phyloP scores from a whole-genome alignment of 1,140 invertebrate genomes.

The Matsumurasca onukii region DNA sequence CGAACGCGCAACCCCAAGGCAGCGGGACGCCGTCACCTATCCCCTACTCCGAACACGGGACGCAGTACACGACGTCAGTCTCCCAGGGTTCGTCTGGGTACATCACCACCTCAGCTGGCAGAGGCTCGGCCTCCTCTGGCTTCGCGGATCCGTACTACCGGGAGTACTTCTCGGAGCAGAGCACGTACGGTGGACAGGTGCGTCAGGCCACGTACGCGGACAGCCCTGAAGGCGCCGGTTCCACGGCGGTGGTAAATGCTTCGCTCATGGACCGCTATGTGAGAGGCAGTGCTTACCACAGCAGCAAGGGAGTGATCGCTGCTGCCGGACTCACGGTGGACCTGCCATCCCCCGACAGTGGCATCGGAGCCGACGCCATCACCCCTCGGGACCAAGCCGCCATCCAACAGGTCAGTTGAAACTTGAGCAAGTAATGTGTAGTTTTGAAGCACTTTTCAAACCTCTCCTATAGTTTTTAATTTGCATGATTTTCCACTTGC shows the following conservation, averaged over 20 bases:
- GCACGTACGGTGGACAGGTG: constrained; percentile 56
- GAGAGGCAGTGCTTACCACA: constrained; percentile 52
- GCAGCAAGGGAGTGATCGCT: constrained; percentile 53
- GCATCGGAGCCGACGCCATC: constrained; percentile 87
- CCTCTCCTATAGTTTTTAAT: background rate
- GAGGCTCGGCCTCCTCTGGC: constrained; percentile 41
- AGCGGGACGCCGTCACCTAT: constrained; percentile 55
- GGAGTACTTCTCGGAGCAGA: constrained; percentile 53
- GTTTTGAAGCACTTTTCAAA: constrained; percentile 10
- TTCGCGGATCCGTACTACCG: constrained; percentile 53
- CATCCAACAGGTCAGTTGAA: constrained; percentile 84
- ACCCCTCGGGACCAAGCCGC: constrained; percentile 84
- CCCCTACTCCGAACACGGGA: constrained; percentile 52
- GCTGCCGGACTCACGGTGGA: constrained; percentile 81
- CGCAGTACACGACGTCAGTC: constrained; percentile 54
- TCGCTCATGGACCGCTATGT: constrained; percentile 60
- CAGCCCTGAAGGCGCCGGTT: constrained; percentile 47
- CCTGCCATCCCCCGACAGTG: constrained; percentile 87
- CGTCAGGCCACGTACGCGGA: constrained; percentile 54
- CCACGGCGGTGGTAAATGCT: constrained; percentile 46
- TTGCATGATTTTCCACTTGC: too few relatives aligned
- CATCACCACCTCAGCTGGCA: constrained; percentile 43
- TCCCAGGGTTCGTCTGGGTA: constrained; percentile 52
- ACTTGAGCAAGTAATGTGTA: background rate
- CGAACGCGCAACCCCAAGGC: constrained; percentile 44